Evolutionary conservation across 2,888 invertebrate genomes (phyloP), one percentile per base, ranked within the genome.

Genomic region (Apeira syringaria): DNA sequence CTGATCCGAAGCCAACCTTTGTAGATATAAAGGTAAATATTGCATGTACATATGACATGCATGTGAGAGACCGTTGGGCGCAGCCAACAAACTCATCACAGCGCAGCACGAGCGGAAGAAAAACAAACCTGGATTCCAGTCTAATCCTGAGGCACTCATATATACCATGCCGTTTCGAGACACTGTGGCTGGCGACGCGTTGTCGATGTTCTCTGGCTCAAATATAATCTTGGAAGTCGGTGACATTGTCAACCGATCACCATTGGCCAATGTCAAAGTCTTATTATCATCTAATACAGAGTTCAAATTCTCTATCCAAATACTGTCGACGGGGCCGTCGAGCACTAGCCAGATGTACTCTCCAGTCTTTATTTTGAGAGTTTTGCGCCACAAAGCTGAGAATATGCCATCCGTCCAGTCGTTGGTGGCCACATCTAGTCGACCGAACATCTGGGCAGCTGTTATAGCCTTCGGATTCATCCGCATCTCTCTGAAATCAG

Each of bases 371-470:
- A 96, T 87, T 81, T 97, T 97, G 1, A 98, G 91, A 0, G 98
- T 98, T 83, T 98, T 97, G 24, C 98, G 92, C 99, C 98, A 99
- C 0, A 99, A 87, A 0, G 98, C 97, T 0, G 98, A 98, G 82
- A 99, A 99, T 65, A 99, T 98, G 3, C 99, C 99, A 76, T 99
- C 98, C 0, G 98, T 99, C 99, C 99, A 99, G 71, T 99, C 99
- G 70, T 99, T 99, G 1, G 98, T 99, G 1, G 98, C 98, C 0
- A 99, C 98, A 71, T 99, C 98, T 11, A 98, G 87, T 15, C 97
- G 92, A 0, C 99, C 99, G 74, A 99, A 99, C 99, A 99, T 99
- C 91, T 99, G 98, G 0, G 98, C 94, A 0, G 98, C 97, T 7
- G 98, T 98, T 66, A 99, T 98, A 8, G 98, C 97, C 87, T 99